phyloP scores from a whole-genome alignment of 1,140 invertebrate genomes.

The Littorina saxatilis region DNA sequence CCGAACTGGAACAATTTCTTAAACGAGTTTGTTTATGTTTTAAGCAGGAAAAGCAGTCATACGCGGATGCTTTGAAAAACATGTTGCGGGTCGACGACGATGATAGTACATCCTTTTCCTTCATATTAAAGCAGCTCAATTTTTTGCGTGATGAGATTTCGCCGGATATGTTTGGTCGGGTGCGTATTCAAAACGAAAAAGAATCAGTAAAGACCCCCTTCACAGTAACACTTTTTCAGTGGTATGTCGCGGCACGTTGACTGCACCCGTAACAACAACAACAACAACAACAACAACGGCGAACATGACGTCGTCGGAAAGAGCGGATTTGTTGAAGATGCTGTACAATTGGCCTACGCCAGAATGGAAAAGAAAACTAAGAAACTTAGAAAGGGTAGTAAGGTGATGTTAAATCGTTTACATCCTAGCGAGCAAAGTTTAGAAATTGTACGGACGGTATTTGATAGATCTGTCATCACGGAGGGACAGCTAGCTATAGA shows the following conservation, averaged over 20 bases:
- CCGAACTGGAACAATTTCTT: neutral
- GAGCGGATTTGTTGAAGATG: neutral
- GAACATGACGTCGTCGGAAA: neutral
- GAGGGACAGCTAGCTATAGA: neutral
- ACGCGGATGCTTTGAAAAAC: neutral
- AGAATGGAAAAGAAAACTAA: neutral
- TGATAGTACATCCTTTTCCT: neutral
- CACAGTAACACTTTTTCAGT: neutral
- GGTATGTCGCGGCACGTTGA: neutral
- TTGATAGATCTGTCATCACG: neutral
- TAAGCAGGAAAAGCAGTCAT: neutral
- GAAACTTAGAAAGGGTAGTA: no score
- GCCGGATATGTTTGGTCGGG: neutral
- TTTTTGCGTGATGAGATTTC: no score
- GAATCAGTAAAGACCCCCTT: neutral
- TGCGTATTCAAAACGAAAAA: neutral
- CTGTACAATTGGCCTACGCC: neutral
- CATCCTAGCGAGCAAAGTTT: neutral
- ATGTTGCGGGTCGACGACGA: neutral
- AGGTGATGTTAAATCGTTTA: neutral
- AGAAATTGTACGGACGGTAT: neutral
- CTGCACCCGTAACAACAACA: no score
- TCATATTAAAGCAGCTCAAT: neutral
- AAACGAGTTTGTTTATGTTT: neutral
- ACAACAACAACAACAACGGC: no score